A percentile compares a stretch with the other conserved stretches of the same genome.
These are phyloP conservation scores for Mormyrops attenuatus DNA, from an alignment of 2,797 vertebrate genomes.

Conservation along the genomic window DNA sequence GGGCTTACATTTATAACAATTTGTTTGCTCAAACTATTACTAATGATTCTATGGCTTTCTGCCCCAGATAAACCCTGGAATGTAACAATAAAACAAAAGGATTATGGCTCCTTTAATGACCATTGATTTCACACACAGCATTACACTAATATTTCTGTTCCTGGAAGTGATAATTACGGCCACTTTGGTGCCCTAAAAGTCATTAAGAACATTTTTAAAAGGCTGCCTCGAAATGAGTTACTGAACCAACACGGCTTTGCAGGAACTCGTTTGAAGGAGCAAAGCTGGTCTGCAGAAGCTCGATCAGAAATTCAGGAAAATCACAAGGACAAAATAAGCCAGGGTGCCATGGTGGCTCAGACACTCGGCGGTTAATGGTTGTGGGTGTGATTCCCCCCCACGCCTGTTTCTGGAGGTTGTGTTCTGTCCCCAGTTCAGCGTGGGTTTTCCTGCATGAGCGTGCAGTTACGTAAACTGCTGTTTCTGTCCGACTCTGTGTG, in stretches of 20 bases:
- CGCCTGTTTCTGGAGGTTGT: not conserved
- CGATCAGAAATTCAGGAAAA: not conserved
- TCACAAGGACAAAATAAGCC: not conserved
- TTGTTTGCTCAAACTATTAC: not conserved
- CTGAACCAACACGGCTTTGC: not conserved
- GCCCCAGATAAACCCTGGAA: not conserved
- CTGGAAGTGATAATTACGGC: slow-evolving; percentile 5
- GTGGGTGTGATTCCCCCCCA: not conserved
- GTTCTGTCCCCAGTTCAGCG: not conserved
- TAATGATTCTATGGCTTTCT: slow-evolving; percentile 3
- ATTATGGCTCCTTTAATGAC: not conserved
- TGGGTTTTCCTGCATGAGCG: not conserved
- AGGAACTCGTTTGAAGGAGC: not conserved
- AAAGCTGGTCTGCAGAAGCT: not conserved
- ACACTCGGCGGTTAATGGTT: not conserved
- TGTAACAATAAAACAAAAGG: not conserved
- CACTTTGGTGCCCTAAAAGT: not conserved
- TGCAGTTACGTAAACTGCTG: not conserved
- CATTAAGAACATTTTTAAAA: slow-evolving; percentile 19
- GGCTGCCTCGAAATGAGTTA: not conserved
- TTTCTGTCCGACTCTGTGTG: not conserved
- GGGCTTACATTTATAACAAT: not conserved
- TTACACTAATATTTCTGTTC: slow-evolving; percentile 11
- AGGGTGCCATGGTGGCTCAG: not conserved
- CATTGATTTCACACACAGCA: not conserved